phyloP scores from a whole-genome alignment of 2,888 invertebrate genomes.

The Eristalis intricaria region DNA sequence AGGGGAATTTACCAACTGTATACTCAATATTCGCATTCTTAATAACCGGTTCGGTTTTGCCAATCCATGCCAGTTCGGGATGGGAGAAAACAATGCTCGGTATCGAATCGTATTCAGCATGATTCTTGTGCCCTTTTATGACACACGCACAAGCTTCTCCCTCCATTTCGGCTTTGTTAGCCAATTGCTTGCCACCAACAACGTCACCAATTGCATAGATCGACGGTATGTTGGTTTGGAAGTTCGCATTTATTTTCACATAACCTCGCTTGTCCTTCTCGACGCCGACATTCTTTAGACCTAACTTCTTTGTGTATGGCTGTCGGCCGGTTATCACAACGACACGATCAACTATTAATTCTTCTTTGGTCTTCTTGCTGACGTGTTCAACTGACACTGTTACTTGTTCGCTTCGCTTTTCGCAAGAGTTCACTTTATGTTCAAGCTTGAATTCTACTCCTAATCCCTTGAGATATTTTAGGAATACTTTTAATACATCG shows the following conservation, averaged over 20 bases:
- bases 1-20: conserved; percentile 99
- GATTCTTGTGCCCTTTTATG: conserved; percentile 94
- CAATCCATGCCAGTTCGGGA: conserved; percentile 99
- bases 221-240: conserved; percentile 96
- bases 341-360: conserved; percentile 91
- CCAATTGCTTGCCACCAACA: conserved; percentile 99
- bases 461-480: conserved; percentile 94
- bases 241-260: conserved; percentile 96
- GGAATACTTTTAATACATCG: conserved; percentile 95
- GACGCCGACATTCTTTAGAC: conserved; percentile 95
- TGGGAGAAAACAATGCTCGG: conserved; percentile 99
- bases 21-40: conserved; percentile 96
- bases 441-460: conserved; percentile 95
- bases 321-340: conserved; percentile 97
- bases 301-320: conserved; percentile 95
- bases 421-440: conserved; percentile 94
- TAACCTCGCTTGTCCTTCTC: conserved; percentile 96
- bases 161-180: conserved; percentile 99
- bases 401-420: conserved; percentile 87
- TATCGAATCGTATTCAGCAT: conserved; percentile 99
- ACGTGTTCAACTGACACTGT: conserved; percentile 91
- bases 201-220: conserved; percentile 99
- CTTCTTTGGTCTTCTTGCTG: conserved; percentile 91
- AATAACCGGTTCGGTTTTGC: conserved; percentile 95
- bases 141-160: conserved; percentile 94